Percentiles rank a stretch among this genome's conserved stretches.
Evolutionary conservation across 2,113 vertebrate species (phyloP).

Genomic region (Rafetus swinhoei): DNA sequence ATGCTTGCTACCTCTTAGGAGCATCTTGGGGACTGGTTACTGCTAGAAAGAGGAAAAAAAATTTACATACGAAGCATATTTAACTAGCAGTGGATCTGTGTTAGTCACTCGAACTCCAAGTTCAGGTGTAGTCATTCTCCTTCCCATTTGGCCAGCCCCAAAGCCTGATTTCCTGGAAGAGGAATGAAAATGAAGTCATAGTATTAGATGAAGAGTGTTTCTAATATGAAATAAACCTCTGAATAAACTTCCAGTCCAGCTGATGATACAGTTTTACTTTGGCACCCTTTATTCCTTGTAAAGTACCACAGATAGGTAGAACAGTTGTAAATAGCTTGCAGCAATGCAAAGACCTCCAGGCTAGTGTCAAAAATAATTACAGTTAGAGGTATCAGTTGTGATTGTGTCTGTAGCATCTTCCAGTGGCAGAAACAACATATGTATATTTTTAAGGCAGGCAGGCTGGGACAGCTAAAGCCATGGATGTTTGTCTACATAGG

Average conservation of each 20-base stretch:
- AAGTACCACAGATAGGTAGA: background rate
- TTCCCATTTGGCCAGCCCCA: rapidly evolving
- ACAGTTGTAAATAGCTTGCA: background rate
- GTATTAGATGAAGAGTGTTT: background rate
- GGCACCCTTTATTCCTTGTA: background rate
- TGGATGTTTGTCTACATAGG: background rate
- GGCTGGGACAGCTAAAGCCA: background rate
- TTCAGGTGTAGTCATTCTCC: rapidly evolving
- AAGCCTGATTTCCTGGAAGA: background rate
- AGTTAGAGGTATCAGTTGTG: background rate
- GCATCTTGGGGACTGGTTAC: background rate
- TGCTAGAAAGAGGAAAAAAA: rapidly evolving
- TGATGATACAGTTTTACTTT: background rate
- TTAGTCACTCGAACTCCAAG: rapidly evolving
- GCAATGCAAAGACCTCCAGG: background rate
- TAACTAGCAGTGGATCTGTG: rapidly evolving
- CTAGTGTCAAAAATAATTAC: background rate
- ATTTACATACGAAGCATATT: rapidly evolving
- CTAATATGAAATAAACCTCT: background rate
- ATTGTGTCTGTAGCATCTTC: background rate
- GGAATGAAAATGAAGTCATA: background rate
- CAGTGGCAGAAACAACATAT: background rate
- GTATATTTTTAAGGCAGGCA: background rate
- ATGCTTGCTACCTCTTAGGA: rapidly evolving
- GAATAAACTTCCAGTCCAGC: background rate